A percentile compares a stretch with the other conserved stretches of the same genome.
These are phyloP conservation scores for Platorchestia sp. DNA, from an alignment of 1,140 invertebrate genomes.

Conservation along the genomic window DNA sequence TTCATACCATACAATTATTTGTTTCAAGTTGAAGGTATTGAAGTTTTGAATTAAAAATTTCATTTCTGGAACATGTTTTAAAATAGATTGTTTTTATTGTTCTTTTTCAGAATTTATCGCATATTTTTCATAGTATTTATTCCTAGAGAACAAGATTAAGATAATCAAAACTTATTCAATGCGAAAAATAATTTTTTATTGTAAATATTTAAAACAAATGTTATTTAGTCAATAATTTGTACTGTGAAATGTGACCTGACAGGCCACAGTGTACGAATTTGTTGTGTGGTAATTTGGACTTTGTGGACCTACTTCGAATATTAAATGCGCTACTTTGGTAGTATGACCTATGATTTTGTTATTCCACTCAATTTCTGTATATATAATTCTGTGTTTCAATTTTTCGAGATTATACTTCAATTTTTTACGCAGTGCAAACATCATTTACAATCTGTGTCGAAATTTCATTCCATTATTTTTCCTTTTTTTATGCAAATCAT, in stretches of 20 bases:
- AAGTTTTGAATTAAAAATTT: too few relatives aligned
- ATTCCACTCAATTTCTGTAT: not conserved
- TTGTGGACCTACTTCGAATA: not conserved
- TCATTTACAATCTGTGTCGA: too few relatives aligned
- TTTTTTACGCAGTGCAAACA: too few relatives aligned
- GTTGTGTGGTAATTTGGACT: not conserved
- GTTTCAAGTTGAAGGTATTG: too few relatives aligned
- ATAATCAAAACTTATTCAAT: not conserved
- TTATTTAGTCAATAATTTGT: not conserved
- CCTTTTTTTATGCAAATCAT: too few relatives aligned
- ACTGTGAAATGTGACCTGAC: not conserved
- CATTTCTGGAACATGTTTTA: not conserved
- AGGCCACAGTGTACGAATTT: not conserved
- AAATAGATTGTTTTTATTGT: not conserved
- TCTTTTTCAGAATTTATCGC: not conserved
- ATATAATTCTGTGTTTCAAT: not conserved
- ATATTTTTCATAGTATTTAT: not conserved
- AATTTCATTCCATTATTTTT: too few relatives aligned
- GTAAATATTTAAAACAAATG: not conserved
- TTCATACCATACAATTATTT: too few relatives aligned
- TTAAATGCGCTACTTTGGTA: not conserved
- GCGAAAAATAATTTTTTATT: not conserved
- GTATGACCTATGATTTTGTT: not conserved
- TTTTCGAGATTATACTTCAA: too few relatives aligned
- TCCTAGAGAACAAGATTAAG: not conserved